Base-by-base conservation (phyloP, 2,113 vertebrate species). In the Saimiri boliviensis region DNA sequence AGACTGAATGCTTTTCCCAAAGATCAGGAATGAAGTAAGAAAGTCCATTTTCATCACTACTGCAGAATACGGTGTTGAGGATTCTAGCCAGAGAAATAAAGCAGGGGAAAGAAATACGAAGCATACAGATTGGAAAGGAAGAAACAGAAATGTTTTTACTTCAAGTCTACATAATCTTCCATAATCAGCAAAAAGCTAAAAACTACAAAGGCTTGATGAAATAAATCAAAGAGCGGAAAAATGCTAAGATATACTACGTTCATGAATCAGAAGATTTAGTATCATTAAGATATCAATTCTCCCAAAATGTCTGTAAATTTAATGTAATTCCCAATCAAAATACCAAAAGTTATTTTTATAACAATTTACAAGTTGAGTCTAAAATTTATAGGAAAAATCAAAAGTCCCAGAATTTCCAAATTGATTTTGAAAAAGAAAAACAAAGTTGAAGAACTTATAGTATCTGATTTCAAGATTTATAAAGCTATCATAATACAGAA, bases 141-240 rank as follows among this genome's bases (percentile, higher is more conserved):
- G 27, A 90, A 86, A 21, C 37, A 66, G 47, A 83, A 10, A 14
- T 86, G 20, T 80, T 95, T 96, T 77, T 95, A 91, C 45, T 83
- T 60, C 25, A 21, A 84, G 27, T 42, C 1, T 81, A 49, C 35
- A 86, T 42, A 27, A 56, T 14, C 23, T 14, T 8, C 8, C 27
- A 66, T 40, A 66, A 93, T 35, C 1, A 3, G 20, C 40, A 63
- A 93, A 87, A 95, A 86, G n/a, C 47, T 74, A 49, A 89, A 83
- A 83, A 56, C 60, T 85, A 63, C 11, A 49, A 58, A 92, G 45
- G 12, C 68, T 16, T 91, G 21, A 85, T 60, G 14, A 91, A 60
- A 86, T 49, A 52, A 81, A 85, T 89, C 52, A 88, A 92, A 80
- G 35, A 49, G 4, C 11, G 74, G 42, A 74, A 63, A 85, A 94